Evolutionary conservation across 1,140 invertebrate species (phyloP), one percentile per base, ranked within the genome.

Genomic region (Onthophagus taurus): DNA sequence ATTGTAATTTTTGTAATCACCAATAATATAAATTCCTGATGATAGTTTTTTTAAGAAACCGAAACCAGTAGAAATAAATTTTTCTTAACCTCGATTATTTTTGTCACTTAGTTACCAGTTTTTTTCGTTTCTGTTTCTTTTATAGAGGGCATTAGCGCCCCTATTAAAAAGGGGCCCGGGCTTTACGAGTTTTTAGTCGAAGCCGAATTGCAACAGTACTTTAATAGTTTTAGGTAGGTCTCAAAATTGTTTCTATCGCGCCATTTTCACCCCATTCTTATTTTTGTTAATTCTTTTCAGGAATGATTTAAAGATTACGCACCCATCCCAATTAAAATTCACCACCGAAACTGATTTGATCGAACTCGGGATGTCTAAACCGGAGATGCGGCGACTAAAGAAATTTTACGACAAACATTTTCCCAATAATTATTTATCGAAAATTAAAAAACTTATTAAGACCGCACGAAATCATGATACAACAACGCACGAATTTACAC

Each of bases 241-340:
- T 34, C 21, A 29, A 23, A 17, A 29, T 29, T 9, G 13, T 12
- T 29, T 29, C 26, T 29, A 29, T 34, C 12, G n/a, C n/a, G 16
- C 9, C 2, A 14, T 2, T 29, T 29, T 2, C 11, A 29, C 11
- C n/a, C 9, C 13, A 14, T 14, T 21, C 11, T 23, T 21, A 19
- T 18, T 17, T 37, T 0, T 19, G 7, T n/a, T 23, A 21, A 37
- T 18, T 37, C 20, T 11, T 36, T 63, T 45, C 64, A 89, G 86
- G 72, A 72, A 76, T 58, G 76, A 81, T 57, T 65, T 85, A 51
- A 85, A 85, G 66, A 77, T 91, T 35, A 82, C 81, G 58, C 88
- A 83, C 67, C 81, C 92, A n/a, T 81, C 86, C 16, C 94, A 99
- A 65, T 69, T 99, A n/a, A 97, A 97, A 65, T 97, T 92, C 75